phyloP scores from a whole-genome alignment of 1,140 invertebrate genomes.

The Xylocopa sonorina region DNA sequence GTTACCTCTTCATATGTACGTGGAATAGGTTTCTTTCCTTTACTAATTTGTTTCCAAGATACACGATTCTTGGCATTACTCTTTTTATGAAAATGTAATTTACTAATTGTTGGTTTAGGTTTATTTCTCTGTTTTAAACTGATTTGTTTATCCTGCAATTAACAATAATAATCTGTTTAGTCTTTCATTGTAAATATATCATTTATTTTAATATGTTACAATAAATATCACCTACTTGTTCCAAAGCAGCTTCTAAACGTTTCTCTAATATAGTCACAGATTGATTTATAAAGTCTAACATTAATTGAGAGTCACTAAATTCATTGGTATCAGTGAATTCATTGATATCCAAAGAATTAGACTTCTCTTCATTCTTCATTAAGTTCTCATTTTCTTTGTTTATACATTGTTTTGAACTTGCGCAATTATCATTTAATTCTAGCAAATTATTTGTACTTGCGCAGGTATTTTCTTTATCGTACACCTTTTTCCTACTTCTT shows the following conservation, averaged over 20 bases:
- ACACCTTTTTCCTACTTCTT: not conserved
- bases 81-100: slow-evolving; percentile 64
- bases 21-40: slow-evolving; percentile 52
- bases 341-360: too few species aligned
- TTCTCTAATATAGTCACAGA: slow-evolving; percentile 54
- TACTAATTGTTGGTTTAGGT: slow-evolving; percentile 65
- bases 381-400: not conserved
- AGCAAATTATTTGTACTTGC: not conserved
- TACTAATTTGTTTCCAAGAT: slow-evolving; percentile 65
- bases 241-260: slow-evolving; percentile 52
- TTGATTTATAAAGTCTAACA: slow-evolving; percentile 61
- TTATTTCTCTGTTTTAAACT: slow-evolving; percentile 68
- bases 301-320: slow-evolving; percentile 53
- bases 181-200: too few species aligned
- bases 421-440: not conserved
- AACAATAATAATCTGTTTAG: not conserved
- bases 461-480: not conserved
- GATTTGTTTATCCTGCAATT: slow-evolving; percentile 72
- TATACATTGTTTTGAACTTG: not conserved
- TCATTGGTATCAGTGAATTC: slow-evolving; percentile 51
- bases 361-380: not conserved
- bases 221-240: slow-evolving; percentile 54
- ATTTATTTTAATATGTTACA: slow-evolving; percentile 14
- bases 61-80: slow-evolving; percentile 63
- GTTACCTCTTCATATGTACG: slow-evolving; percentile 62